Conservation (phyloP, 2,113 vertebrate genomes). For the Rousettus leschenaultii region DNA sequence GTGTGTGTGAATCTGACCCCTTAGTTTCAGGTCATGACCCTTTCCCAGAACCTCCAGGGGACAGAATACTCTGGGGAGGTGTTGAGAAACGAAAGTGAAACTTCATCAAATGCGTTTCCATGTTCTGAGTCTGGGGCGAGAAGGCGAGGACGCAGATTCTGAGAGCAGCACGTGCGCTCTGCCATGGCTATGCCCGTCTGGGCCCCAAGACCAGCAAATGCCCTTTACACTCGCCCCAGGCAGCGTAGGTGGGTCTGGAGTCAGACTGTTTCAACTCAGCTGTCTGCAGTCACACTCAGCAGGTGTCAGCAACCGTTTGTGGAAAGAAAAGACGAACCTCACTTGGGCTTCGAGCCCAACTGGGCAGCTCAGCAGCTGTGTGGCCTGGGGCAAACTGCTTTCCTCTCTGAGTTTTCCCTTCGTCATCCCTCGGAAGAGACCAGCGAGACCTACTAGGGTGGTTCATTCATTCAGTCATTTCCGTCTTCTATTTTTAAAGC, state of each 20-base stretch:
- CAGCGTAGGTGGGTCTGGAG: background rate
- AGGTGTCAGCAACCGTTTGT: background rate
- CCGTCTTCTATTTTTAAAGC: background rate
- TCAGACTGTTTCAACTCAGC: background rate
- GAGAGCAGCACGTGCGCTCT: background rate
- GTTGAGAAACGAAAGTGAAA: constrained; percentile 52
- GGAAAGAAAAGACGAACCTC: background rate
- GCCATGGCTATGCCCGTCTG: background rate
- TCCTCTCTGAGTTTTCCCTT: constrained; percentile 3
- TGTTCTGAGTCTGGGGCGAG: background rate
- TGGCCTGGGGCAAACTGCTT: background rate
- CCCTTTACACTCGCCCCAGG: fast-evolving
- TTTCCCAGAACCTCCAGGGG: background rate
- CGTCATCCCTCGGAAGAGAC: background rate
- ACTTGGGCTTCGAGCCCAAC: background rate
- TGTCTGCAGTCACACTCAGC: background rate
- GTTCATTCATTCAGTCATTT: background rate
- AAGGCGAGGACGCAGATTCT: background rate
- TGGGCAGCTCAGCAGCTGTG: background rate
- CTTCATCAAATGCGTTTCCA: background rate
- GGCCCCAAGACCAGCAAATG: background rate
- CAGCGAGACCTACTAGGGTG: background rate
- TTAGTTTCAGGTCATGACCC: background rate
- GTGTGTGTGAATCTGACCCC: background rate
- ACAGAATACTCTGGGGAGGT: background rate